These are phyloP conservation scores for Aelia acuminata DNA, from an alignment of 2,888 invertebrate species.

Conservation along the genomic window DNA sequence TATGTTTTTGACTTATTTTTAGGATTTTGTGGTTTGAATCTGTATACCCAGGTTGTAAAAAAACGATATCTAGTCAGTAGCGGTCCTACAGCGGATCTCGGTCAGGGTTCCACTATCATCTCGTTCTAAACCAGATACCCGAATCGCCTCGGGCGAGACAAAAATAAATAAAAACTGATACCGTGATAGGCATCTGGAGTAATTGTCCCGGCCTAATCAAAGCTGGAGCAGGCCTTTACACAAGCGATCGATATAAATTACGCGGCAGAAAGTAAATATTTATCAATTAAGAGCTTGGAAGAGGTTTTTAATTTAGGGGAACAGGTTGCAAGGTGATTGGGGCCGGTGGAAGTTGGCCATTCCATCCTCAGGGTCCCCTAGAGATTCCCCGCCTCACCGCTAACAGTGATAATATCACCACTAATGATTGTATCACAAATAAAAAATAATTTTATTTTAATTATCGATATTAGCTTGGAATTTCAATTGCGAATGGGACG, in stretches of 20 bases:
- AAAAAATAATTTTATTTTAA: slow-evolving; percentile 8
- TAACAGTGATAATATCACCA: background rate
- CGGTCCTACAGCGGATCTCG: too few species aligned
- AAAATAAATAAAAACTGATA: slow-evolving; percentile 22
- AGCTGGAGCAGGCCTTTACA: background rate
- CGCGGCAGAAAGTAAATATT: slow-evolving; percentile 35
- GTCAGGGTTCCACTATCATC: background rate
- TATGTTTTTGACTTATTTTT: too few species aligned
- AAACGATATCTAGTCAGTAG: too few species aligned
- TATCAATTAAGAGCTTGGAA: slow-evolving; percentile 35
- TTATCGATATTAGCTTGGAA: background rate
- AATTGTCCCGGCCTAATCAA: slow-evolving; percentile 26
- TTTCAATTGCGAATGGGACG: background rate
- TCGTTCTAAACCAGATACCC: background rate
- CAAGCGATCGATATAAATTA: slow-evolving; percentile 45
- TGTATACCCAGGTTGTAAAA: too few species aligned
- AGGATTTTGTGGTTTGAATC: too few species aligned
- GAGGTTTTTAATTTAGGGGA: slow-evolving; percentile 42
- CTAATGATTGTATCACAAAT: slow-evolving; percentile 26
- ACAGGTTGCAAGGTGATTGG: slow-evolving; percentile 37
- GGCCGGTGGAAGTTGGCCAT: background rate
- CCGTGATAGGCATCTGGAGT: slow-evolving; percentile 16
- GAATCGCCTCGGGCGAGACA: background rate
- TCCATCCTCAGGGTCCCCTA: background rate
- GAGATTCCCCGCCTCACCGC: background rate